These are phyloP conservation scores for Leptothorax acervorum DNA, from an alignment of 2,888 invertebrate genomes.

Conservation along the genomic window DNA sequence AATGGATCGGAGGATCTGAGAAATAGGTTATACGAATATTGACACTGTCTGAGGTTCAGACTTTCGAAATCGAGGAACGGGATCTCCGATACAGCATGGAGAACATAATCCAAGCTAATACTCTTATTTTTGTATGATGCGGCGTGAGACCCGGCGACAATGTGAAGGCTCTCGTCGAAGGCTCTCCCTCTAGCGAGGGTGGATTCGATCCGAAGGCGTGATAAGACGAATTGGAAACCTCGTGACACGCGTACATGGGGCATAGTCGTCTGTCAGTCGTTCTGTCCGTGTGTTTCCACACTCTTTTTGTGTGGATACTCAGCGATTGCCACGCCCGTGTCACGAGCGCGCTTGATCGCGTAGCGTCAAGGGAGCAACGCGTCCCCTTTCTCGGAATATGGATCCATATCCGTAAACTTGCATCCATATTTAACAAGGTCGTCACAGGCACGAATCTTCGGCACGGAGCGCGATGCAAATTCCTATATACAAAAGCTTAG, in stretches of 20 bases:
- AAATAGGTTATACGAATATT: neutral
- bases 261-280: constrained; percentile 67
- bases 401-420: constrained; percentile 75
- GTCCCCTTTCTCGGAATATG: constrained; percentile 68
- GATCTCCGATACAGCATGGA: neutral
- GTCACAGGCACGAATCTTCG: constrained; percentile 67
- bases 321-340: constrained; percentile 69
- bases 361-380: constrained; percentile 54
- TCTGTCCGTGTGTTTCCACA: constrained; percentile 57
- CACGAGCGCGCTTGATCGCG: constrained; percentile 66
- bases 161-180: constrained; percentile 36
- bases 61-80: constrained; percentile 26
- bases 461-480: constrained; percentile 81
- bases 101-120: constrained; percentile 19
- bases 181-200: constrained; percentile 61
- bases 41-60: neutral
- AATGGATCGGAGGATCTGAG: neutral
- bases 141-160: constrained; percentile 22
- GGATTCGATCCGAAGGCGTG: constrained; percentile 67
- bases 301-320: constrained; percentile 57
- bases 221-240: constrained; percentile 67
- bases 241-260: constrained; percentile 65
- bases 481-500: constrained; percentile 82
- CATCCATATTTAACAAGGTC: constrained; percentile 83
- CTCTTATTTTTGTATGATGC: constrained; percentile 48